Base-by-base conservation (phyloP, 2,797 vertebrate species). In the Spinus olivaceus region DNA sequence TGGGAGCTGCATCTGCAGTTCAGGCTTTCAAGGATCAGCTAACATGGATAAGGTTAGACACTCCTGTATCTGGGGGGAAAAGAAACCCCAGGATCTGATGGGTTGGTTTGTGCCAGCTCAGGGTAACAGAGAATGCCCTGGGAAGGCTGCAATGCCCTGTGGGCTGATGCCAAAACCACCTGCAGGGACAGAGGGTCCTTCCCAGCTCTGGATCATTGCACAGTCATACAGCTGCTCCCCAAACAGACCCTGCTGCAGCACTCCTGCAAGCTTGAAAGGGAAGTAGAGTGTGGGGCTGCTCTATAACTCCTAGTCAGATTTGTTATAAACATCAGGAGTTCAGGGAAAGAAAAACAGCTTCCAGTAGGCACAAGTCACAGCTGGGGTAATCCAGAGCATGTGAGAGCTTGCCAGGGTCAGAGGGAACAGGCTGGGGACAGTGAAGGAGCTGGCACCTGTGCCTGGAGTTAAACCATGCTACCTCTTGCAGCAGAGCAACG, bases 21-120 rank as follows among this genome's bases (percentile, higher is more conserved):
- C 8, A 3, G 12, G 35, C 50, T 86, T 76, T 71, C 30, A 69
- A 72, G 63, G n/a, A 90, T 50, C 47, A 54, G 53, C 14, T 25
- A 66, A 59, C 2, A 3, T 0, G 0, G 37, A 35, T 1, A 16
- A 76, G 35, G 18, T 10, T 2, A 3, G 85, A 70, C n/a, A 56
- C 8, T 27, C 23, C 32, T 54, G 7, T 25, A 56, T 21, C 6
- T 8, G 6, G 16, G 19, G 3, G 11, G 3, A 76, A 65, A 28
- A 41, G 47, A 86, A 86, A 35, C 4, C 16, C 39, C 56, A 56
- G 30, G 53, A 80, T 28, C 42, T 4, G 1, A 51, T 9, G 35
- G 51, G 33, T 30, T 9, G 5, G 74, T 66, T 82, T 32, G 5
- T 46, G 22, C 37, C 61, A 86, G 69, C 32, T 63, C 20, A 70